phyloP scores from a whole-genome alignment of 1,140 invertebrate species.

The Magallana ariakensis region DNA sequence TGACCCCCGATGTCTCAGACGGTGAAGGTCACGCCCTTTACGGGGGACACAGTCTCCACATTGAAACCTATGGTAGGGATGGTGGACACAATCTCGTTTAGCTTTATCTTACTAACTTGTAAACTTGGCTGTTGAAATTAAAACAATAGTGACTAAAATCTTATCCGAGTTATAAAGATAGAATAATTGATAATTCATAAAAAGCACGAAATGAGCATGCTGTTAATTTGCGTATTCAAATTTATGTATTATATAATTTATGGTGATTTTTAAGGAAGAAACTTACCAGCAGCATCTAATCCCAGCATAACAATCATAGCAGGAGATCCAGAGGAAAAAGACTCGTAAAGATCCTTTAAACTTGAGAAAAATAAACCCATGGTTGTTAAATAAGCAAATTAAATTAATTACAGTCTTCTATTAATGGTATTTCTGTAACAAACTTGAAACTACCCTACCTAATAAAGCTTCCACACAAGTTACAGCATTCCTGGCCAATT shows the following conservation, averaged over 20 bases:
- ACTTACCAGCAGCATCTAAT: slow-evolving; percentile 75
- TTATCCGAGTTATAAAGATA: too few relatives aligned
- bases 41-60: slow-evolving; percentile 72
- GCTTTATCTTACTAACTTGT: slow-evolving; percentile 89
- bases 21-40: slow-evolving; percentile 79
- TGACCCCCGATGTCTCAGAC: slow-evolving; percentile 81
- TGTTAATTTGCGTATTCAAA: too few relatives aligned
- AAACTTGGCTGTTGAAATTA: background rate
- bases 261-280: background rate
- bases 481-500: too few relatives aligned
- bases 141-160: too few relatives aligned
- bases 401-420: background rate
- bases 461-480: too few relatives aligned
- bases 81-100: slow-evolving; percentile 83
- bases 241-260: background rate
- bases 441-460: too few relatives aligned
- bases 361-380: slow-evolving; percentile 73
- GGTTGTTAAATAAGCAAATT: background rate
- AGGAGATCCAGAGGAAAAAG: slow-evolving; percentile 61
- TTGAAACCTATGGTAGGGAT: slow-evolving; percentile 78
- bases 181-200: too few relatives aligned
- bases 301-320: slow-evolving; percentile 76
- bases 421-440: background rate
- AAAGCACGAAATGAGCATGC: too few relatives aligned
- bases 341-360: slow-evolving; percentile 55